These are phyloP conservation scores for Phortica variegata DNA, from an alignment of 1,140 invertebrate genomes.

Conservation along the genomic window DNA sequence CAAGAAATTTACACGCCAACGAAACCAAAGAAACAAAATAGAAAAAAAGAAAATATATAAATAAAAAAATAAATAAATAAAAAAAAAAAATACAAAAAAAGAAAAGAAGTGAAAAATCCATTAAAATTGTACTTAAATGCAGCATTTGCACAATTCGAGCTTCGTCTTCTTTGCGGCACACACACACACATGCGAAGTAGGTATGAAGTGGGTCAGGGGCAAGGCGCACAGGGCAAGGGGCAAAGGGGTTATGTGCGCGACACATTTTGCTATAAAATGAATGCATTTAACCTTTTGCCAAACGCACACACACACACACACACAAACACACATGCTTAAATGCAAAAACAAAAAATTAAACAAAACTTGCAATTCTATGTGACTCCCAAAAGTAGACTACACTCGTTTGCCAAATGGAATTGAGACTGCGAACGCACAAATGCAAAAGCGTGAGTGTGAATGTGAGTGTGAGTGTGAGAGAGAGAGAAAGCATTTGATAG, in stretches of 20 bases:
- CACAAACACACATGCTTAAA: slow-evolving; percentile 13
- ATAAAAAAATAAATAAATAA: background rate
- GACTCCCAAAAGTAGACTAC: too few relatives aligned
- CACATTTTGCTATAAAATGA: too few relatives aligned
- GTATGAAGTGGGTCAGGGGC: slow-evolving; percentile 11
- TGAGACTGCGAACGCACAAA: too few relatives aligned
- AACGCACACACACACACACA: slow-evolving; percentile 8
- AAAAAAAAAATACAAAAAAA: background rate
- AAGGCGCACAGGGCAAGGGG: slow-evolving; percentile 4
- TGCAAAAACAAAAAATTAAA: slow-evolving; percentile 6
- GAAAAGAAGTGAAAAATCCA: background rate
- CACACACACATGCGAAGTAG: slow-evolving; percentile 10
- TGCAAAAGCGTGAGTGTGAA: too few relatives aligned
- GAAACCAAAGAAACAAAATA: too few relatives aligned
- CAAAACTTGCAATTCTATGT: too few relatives aligned
- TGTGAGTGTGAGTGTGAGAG: too few relatives aligned
- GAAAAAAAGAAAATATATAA: background rate
- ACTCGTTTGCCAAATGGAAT: too few relatives aligned
- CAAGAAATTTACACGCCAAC: too few relatives aligned
- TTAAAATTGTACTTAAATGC: slow-evolving; percentile 9
- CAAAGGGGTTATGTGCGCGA: slow-evolving; percentile 3
- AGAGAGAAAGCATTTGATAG: too few relatives aligned
- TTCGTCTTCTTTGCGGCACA: background rate
- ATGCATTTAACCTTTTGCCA: background rate
- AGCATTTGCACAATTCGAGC: background rate